Evolutionary conservation across 2,113 vertebrate genomes (phyloP), one percentile per base, ranked within the genome.

Genomic region (Myxocyprinus asiaticus): DNA sequence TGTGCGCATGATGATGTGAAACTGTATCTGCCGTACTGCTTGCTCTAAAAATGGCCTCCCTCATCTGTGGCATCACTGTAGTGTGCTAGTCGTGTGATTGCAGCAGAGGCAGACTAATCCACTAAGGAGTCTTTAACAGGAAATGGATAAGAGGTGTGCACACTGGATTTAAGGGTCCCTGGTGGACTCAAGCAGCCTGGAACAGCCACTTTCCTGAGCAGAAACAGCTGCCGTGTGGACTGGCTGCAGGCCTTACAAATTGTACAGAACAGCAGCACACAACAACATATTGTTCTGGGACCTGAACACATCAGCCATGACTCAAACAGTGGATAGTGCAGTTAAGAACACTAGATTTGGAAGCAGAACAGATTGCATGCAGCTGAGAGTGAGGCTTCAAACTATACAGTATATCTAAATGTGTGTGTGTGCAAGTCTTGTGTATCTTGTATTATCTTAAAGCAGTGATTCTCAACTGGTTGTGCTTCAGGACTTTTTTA

Each of bases 101-200:
- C 65, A 68, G 78, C 55, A 12, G 12, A 59, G 79, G 63, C 64
- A 48, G 67, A 65, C 71, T 83, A 81, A 83, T 83, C 67, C 88
- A 81, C 85, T 53, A 11, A 88, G 84, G 88, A 86, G 64, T 74
- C 84, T 85, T 88, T 85, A 78, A 77, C 71, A 84, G 69, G 80
- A 77, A 87, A 85, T 75, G 82, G 67, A 82, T 82, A 85, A 82
- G 74, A 76, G 78, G 80, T 73, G 81, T 84, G 73, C 82, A 67
- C 55, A 72, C 76, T 87, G 62, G 76, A 85, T 87, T 91, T 87
- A 90, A 88, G 83, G 80, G 82, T 77, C 87, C 87, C 82, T 56
- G 62, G 83, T 82, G 86, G 80, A 81, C 66, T 74, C 78, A 82
- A 85, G 88, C 85, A 86, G 85, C 76, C 81, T 76, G 75, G 73